Percentiles rank a stretch among this genome's conserved stretches.
phyloP scores from a whole-genome alignment of 2,888 invertebrate genomes.

The Hydrotaea diabolus region DNA sequence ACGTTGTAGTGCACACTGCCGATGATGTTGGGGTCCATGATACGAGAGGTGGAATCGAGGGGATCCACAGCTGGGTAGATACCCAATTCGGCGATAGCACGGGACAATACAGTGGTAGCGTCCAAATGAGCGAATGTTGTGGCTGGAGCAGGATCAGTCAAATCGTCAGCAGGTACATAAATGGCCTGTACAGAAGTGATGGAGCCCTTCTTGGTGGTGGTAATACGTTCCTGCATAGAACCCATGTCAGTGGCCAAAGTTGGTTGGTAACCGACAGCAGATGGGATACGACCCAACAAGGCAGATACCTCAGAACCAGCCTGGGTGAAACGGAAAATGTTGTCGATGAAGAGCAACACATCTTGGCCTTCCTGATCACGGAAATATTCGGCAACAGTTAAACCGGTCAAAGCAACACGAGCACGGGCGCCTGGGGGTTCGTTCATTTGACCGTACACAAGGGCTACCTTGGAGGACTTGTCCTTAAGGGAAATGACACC shows the following conservation, averaged over 20 bases:
- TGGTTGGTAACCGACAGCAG: constrained; percentile 96
- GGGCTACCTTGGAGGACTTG: constrained; percentile 90
- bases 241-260: constrained; percentile 98
- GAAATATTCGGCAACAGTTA: constrained; percentile 96
- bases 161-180: constrained; percentile 96
- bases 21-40: constrained; percentile 95
- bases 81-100: constrained; percentile 95
- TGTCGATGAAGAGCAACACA: constrained; percentile 96
- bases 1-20: constrained; percentile 93
- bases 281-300: constrained; percentile 95
- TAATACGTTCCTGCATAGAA: constrained; percentile 97
- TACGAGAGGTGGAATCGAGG: constrained; percentile 95
- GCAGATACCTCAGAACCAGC: constrained; percentile 94
- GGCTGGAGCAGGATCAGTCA: constrained; percentile 96
- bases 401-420: constrained; percentile 93
- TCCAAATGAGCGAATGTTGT: constrained; percentile 98
- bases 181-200: constrained; percentile 97
- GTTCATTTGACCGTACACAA: constrained; percentile 97
- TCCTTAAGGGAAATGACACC: constrained; percentile 95
- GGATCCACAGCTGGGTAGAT: constrained; percentile 97
- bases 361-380: constrained; percentile 96
- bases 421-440: constrained; percentile 97
- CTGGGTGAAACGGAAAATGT: constrained; percentile 96
- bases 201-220: constrained; percentile 95
- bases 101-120: constrained; percentile 95